Evolutionary conservation across 2,113 vertebrate species (phyloP).

Genomic region (Henicopernis longicauda): DNA sequence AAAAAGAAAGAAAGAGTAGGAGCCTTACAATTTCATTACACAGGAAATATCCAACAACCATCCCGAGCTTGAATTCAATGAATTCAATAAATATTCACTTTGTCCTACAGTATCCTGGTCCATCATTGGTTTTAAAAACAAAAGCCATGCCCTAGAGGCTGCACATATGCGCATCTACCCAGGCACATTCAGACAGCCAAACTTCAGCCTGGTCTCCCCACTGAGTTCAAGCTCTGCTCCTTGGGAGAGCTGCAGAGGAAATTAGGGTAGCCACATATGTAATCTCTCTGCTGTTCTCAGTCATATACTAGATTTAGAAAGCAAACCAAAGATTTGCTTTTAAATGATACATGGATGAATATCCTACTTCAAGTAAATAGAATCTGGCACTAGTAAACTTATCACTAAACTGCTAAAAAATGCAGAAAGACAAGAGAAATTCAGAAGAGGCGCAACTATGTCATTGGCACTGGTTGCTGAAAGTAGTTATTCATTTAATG

Average conservation of each 20-base stretch:
- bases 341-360: background rate
- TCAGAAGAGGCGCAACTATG: background rate
- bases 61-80: background rate
- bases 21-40: background rate
- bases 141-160: background rate
- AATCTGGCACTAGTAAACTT: background rate
- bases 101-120: background rate
- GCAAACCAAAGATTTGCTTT: background rate
- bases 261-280: background rate
- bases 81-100: background rate
- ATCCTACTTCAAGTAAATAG: background rate
- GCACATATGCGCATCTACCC: rapidly evolving
- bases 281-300: background rate
- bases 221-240: background rate
- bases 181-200: background rate
- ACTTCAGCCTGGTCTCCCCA: background rate
- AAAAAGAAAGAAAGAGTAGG: too few species aligned
- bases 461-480: background rate
- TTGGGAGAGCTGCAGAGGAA: background rate
- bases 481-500: background rate
- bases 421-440: background rate
- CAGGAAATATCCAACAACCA: background rate
- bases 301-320: background rate
- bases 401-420: background rate
- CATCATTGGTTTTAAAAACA: background rate